Evolutionary conservation across 2,797 vertebrate genomes (phyloP), one percentile per base, ranked within the genome.

Genomic region (Myotis planiceps): DNA sequence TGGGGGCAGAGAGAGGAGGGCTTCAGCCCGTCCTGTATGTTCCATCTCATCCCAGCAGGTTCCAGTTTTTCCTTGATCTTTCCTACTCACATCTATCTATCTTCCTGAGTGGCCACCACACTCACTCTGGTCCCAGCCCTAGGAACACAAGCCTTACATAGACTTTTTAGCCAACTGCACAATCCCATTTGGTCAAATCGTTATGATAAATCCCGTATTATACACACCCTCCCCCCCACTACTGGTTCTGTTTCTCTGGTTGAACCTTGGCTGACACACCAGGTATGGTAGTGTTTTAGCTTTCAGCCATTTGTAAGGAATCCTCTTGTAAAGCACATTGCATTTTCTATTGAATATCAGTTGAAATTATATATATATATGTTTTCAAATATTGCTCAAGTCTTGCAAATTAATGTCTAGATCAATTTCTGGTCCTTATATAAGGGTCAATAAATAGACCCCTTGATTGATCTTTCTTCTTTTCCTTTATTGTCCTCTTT

Each of bases 1-100:
- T n/a, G 23, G 69, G 32, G 32, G 4, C 47, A 60, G 32, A 0
- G 12, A 34, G 14, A n/a, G 39, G 32, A 5, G 6, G 14, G 21
- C 29, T 60, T 14, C 1, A 42, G 83, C 32, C 51, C 18, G 58
- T 34, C 37, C 0, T 6, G 0, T 1, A 0, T 2, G 14, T 37
- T 14, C 18, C 1, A 0, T 25, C 51, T 37, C 2, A 3, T 27
- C 60, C 63, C 34, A 3, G 8, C 2, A 88, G 69, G 42, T 32
- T 27, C 16, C 29, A 5, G 16, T 15, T 10, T 81, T 39, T 53
- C 63, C 32, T 32, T 49, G 27, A 16, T 53, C 18, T 63, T 69
- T 69, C 3, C 60, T 9, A 19, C 51, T 58, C 75, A 13, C 1
- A 3, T 15, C 47, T 21, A 4, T 13, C 47, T 21, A 49, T 58